phyloP scores from a whole-genome alignment of 2,888 invertebrate species.

The Eristalis intricaria region DNA sequence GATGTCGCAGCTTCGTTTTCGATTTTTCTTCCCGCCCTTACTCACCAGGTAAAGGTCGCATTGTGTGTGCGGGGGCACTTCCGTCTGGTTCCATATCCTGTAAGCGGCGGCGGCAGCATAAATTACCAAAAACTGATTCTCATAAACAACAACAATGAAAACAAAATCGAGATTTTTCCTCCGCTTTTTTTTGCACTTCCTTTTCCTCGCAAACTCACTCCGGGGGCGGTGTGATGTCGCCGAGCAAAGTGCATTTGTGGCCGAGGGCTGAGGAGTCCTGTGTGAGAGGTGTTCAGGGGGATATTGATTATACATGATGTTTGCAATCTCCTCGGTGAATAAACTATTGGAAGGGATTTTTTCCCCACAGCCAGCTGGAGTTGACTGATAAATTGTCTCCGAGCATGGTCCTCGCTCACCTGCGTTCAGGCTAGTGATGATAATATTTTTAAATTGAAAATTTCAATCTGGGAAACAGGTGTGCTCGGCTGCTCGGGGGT shows the following conservation, averaged over 20 bases:
- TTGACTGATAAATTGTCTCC: conserved; percentile 52
- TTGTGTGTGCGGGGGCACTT: conserved; percentile 19
- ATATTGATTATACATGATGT: conserved; percentile 46
- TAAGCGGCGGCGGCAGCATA: conserved; percentile 40
- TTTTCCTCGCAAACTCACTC: conserved; percentile 1
- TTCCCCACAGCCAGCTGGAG: conserved; percentile 19
- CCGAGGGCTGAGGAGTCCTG: conserved; percentile 8
- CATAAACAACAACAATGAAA: conserved; percentile 42
- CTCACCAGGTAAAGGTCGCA: conserved; percentile 33
- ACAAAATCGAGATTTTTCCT: conserved; percentile 13
- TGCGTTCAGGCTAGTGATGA: conserved; percentile 5
- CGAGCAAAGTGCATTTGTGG: conserved; percentile 30
- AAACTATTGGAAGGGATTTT: conserved; percentile 41
- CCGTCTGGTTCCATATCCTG: conserved; percentile 59
- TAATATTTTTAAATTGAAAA: conserved; percentile 55
- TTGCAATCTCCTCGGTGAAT: conserved; percentile 34
- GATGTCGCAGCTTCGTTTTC: conserved; percentile 38
- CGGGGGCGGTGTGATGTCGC: background rate
- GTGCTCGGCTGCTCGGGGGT: background rate
- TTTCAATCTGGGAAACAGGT: conserved; percentile 30
- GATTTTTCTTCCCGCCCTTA: background rate
- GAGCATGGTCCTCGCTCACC: background rate
- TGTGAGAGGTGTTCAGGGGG: background rate
- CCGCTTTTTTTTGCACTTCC: conserved; percentile 1
- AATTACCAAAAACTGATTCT: conserved; percentile 66